Base-by-base conservation (phyloP, 2,113 vertebrate species). In the Edolisoma coerulescens region DNA sequence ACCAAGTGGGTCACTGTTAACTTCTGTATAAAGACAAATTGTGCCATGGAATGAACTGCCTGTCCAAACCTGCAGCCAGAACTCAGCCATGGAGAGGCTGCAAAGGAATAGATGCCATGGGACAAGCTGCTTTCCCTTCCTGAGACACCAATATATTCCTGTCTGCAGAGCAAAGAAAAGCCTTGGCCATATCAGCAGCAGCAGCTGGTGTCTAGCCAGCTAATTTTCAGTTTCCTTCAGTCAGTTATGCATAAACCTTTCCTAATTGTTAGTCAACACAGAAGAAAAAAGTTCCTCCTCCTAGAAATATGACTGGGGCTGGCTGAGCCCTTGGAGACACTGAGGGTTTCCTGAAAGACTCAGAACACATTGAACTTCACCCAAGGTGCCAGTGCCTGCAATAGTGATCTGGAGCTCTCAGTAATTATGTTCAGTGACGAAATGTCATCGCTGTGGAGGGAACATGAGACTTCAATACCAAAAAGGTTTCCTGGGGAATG, bases 11-110 rank as follows among this genome's bases (percentile, higher is more conserved):
- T 56, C 52, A 35, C 57, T 33, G 33, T 17, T 44, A 30, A 50
- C 16, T 20, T 53, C 44, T 13, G 8, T 6, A 13, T 21, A 23
- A 14, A 26, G 54, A 23, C n/a, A 33, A 45, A 7, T 0, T 1
- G 28, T 33, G 32, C 44, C 21, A 3, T 6, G 37, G n/a, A 70
- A 33, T 6, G 45, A 24, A 24, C 5, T 60, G 67, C 17, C 33
- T 37, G 54, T 15, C 33, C 63, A 44, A 57, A 52, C 19, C 78
- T 32, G 9, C 57, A 41, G 44, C 37, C 53, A 45, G 20, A 61
- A 12, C 44, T 56, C 59, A n/a, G 67, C 32, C 28, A 5, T 0
- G 11, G 26, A 4, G 49, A 52, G 59, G 28, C 12, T 19, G 23
- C 39, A 14, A 59, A 45, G 20, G 28, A 26, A 49, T 45, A 67